Evolutionary conservation across 2,113 vertebrate genomes (phyloP).

Genomic region (Plectropomus leopardus): DNA sequence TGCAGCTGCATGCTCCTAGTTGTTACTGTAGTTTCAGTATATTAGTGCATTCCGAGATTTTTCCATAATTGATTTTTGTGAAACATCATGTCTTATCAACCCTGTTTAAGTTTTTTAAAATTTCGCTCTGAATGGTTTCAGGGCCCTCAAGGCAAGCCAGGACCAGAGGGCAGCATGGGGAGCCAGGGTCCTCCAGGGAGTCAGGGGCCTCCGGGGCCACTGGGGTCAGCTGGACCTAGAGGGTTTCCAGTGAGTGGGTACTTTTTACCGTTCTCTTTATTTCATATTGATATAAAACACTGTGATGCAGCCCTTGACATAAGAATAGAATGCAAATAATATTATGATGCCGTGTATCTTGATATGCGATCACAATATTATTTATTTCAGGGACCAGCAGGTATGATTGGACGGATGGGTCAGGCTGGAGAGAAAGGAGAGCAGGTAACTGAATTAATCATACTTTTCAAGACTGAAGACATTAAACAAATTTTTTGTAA

Average conservation of each 20-base stretch:
- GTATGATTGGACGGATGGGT: slow-evolving; percentile 74
- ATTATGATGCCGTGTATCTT: not conserved
- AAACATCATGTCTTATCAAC: not conserved
- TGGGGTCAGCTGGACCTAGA: slow-evolving; percentile 69
- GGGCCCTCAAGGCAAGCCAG: slow-evolving; percentile 79
- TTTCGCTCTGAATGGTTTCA: slow-evolving; percentile 37
- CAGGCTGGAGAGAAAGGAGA: slow-evolving; percentile 81
- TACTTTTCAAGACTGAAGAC: too few species aligned
- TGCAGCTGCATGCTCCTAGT: not conserved
- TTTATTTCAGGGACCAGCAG: slow-evolving; percentile 78
- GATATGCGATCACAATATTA: not conserved
- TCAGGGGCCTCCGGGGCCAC: slow-evolving; percentile 69
- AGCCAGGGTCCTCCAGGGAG: slow-evolving; percentile 80
- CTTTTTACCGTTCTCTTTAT: slow-evolving; percentile 39
- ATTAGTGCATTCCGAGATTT: not conserved
- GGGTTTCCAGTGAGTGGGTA: slow-evolving; percentile 87
- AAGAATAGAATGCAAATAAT: not conserved
- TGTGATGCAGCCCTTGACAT: not conserved
- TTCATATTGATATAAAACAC: not conserved
- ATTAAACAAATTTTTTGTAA: too few species aligned
- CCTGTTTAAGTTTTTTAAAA: not conserved
- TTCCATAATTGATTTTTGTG: not conserved
- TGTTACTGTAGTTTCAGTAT: too few species aligned
- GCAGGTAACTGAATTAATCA: slow-evolving; percentile 74
- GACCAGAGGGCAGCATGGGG: slow-evolving; percentile 74